Evolutionary conservation across 2,797 vertebrate species (phyloP), one percentile per base, ranked within the genome.

Genomic region (Coregonus ussuriensis): DNA sequence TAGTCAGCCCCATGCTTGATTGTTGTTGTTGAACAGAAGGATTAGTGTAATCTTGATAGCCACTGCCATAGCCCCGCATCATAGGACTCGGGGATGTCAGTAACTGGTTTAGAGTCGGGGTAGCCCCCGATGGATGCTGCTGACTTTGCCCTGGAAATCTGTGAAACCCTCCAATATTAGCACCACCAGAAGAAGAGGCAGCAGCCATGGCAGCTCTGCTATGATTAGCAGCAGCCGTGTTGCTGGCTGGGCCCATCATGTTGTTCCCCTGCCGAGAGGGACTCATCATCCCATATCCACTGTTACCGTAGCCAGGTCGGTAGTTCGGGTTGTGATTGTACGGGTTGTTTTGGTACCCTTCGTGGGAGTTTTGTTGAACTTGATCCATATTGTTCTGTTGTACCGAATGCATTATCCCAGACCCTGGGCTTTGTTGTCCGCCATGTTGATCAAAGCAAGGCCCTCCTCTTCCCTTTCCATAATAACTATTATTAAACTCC

Each of bases 371-470:
- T 79, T 95, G 96, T 79, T 95, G 96, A 88, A 96, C 91, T 93
- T 96, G 96, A 91, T 96, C 96, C 95, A 96, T 96, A 89, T 89
- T 90, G 91, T 71, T 80, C 82, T 79, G 91, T 88, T 79, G 91
- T 88, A 91, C 91, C 89, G 95, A 94, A 91, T 91, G 95, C 94
- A 95, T 95, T 92, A 95, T 89, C 94, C 96, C 94, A 63, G 87
- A 93, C 94, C 95, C 96, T 94, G 96, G 95, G 97, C 97, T 99
- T 98, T 99, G 97, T 99, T 99, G 97, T 98, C 97, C 97, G 97
- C 97, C 97, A 99, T 99, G 96, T 99, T 99, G 97, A 97, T 98
- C 96, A 96, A 98, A 97, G 95, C 95, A 94, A 94, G 96, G 96
- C 95, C 96, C 97, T 92, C 95, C 95, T 95, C 96, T 94, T 92